Base-by-base conservation (phyloP, 2,113 vertebrate genomes). In the Nycticryphes semicollaris region DNA sequence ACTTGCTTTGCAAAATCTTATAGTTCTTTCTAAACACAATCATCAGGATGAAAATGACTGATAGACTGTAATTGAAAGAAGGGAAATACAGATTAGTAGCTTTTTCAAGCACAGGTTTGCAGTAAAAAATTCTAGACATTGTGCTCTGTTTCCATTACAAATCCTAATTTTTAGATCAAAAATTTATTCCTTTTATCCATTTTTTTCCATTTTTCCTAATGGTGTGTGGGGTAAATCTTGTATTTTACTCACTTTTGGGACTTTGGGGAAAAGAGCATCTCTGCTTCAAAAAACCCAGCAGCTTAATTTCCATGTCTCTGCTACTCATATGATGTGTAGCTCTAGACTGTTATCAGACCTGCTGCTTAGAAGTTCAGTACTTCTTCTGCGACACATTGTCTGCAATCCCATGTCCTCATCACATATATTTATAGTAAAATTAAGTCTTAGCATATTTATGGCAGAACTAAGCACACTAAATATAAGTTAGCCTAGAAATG, bases 291-390 rank as follows among this genome's bases (percentile, higher is more conserved):
- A 22, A 30, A 80, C 73, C 14, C 30, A 75, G 6, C 28, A 84
- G 12, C 18, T 72, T 56, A 35, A 14, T 48, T 16, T 53, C 47
- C n/a, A 3, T 50, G 31, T 50, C 28, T 75, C 24, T 67, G 5
- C 37, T 78, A 13, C 10, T 45, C 6, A 7, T 10, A 4, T 5
- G 16, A 30, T 0, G 0, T 7, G 7, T 41, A 41, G 20, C 37
- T 92, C 24, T 33, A 70, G 39, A 51, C 0, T 51, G 23, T 3
- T 59, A 14, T 33, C 28, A 57, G 78, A 33, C 10, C 25, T 74
- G 30, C 27, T 86, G 37, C 10, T 53, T 66, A 56, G 39, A 66
- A 76, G 45, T 43, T 76, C 23, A 54, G 10, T 20, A 6, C 68
- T 78, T 73, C 66, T 70, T 89, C 47, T 31, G 83, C 6, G 27